Conservation (phyloP, 2,113 vertebrate species). For the Motacilla tschutschensis region DNA sequence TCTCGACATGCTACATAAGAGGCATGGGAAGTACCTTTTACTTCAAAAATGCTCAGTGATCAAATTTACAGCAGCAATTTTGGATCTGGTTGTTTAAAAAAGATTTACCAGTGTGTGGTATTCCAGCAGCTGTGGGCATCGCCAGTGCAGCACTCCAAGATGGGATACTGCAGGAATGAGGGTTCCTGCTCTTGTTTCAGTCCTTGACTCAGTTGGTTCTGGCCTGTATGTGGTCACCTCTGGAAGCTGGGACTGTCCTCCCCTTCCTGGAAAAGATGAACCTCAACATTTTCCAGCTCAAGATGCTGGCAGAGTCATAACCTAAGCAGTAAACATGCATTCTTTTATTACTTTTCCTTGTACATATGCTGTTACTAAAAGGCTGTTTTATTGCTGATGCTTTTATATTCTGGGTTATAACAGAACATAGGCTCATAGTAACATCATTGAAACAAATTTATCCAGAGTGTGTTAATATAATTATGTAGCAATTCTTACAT, state of each 20-base stretch:
- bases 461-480: neutral
- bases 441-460: neutral
- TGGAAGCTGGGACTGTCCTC: neutral
- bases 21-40: neutral
- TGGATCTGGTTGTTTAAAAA: neutral
- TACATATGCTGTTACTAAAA: neutral
- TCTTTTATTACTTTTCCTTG: neutral
- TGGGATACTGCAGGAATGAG: neutral
- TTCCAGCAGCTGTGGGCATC: neutral
- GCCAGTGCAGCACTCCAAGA: neutral
- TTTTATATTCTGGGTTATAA: neutral
- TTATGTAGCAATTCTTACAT: neutral
- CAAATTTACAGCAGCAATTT: neutral
- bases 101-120: neutral
- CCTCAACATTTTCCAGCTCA: neutral
- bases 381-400: neutral
- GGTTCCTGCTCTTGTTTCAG: neutral
- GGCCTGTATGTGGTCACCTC: neutral
- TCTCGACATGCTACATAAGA: rapidly evolving
- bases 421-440: neutral
- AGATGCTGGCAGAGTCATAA: neutral
- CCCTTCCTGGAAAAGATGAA: neutral
- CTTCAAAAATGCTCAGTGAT: neutral
- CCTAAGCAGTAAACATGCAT: neutral
- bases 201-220: neutral